Conservation (phyloP, 2,888 invertebrate species). For the Eupithecia pulchellata region DNA sequence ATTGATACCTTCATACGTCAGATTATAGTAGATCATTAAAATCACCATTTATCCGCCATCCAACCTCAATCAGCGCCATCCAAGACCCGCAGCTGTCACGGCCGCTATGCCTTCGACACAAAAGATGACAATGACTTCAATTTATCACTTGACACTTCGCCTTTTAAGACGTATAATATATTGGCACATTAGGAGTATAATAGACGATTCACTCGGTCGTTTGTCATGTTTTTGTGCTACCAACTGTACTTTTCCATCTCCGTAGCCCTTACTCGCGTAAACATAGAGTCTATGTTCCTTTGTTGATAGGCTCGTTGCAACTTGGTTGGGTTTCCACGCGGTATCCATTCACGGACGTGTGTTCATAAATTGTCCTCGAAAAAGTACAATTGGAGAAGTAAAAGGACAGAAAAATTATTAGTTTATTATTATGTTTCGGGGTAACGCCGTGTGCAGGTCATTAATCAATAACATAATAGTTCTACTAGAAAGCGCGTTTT, state of each 20-base stretch:
- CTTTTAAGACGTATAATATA: constrained; percentile 78
- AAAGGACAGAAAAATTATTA: constrained; percentile 56
- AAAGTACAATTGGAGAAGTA: constrained; percentile 58
- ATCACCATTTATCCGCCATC: constrained; percentile 33
- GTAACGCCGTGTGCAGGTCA: constrained; percentile 47
- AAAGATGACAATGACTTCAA: constrained; percentile 66
- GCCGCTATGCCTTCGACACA: constrained; percentile 51
- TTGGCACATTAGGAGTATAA: constrained; percentile 80
- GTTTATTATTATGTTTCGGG: constrained; percentile 52
- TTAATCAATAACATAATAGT: constrained; percentile 37
- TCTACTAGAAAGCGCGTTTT: constrained; percentile 22
- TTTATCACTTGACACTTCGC: constrained; percentile 73
- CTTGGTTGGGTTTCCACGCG: constrained; percentile 43
- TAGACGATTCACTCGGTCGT: constrained; percentile 75
- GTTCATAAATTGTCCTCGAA: constrained; percentile 66
- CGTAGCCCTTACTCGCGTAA: constrained; percentile 19
- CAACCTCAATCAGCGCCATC: constrained; percentile 51
- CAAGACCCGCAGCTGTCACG: constrained; percentile 58
- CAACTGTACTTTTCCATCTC: constrained; percentile 33
- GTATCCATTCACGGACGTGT: constrained; percentile 56
- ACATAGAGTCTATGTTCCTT: constrained; percentile 37
- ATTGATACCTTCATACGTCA: constrained; percentile 4
- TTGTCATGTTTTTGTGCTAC: constrained; percentile 72
- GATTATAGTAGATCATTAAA: constrained; percentile 11
- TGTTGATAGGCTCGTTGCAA: not conserved